Evolutionary conservation across 2,113 vertebrate genomes (phyloP), one percentile per base, ranked within the genome.

Genomic region (Epinephelus moara): DNA sequence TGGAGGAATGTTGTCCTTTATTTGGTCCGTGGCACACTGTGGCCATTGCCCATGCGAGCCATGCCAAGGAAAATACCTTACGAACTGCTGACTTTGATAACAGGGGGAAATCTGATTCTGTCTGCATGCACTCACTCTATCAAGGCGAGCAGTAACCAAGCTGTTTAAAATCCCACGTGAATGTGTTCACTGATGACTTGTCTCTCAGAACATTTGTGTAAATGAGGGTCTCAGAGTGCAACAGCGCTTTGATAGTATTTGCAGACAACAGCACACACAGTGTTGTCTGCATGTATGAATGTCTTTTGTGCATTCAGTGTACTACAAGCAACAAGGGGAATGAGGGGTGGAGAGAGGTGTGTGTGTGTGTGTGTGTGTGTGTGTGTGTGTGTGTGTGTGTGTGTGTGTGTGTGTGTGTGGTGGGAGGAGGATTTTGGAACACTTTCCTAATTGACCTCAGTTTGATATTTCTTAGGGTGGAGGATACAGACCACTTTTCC

Each of bases 51-150:
- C 53, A n/a, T 10, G 45, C 7, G 14, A 74, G 17, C 15, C 23
- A n/a, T 52, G 91, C 90, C 90, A 92, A 94, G 25, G 66, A 85
- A 94, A 94, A 93, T 86, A 92, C 76, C 69, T 70, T 55, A 33
- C 68, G 88, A 83, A 91, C 81, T 82, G 86, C 76, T 86, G 85
- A 86, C 86, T 90, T 78, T 93, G 91, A 95, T 93, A 93, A 88
- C 56, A 78, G 75, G 27, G 30, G 45, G 61, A 68, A 91, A 91
- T 90, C 66, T 70, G 70, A 90, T 89, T 82, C 72, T 87, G 57
- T 70, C 66, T 78, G 62, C 68, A 40, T 74, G 59, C 53, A 64
- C 74, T 80, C 60, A 75, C 78, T 85, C 81, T 72, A 59, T 82
- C 73, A 55, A 80, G 57, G 63, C 74, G 49, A 80, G 74, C 70